Conservation (phyloP, 2,113 vertebrate genomes). For the Asarcornis scutulata region DNA sequence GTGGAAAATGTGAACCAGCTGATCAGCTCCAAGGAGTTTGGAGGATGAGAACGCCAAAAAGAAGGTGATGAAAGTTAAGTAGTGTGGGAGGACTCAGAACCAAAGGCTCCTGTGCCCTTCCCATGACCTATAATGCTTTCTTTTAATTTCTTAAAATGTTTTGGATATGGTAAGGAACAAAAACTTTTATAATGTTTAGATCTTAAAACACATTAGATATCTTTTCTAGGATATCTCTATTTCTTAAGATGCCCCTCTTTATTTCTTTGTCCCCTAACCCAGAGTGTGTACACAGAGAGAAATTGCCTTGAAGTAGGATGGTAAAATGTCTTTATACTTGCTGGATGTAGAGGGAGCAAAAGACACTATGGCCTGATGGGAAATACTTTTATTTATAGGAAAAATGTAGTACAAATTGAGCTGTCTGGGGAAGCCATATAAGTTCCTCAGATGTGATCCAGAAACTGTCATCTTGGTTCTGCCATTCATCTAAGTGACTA, state of each 20-base stretch:
- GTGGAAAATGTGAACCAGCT: too few species aligned
- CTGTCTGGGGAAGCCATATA: neutral
- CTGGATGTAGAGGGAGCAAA: neutral
- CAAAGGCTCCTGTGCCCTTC: neutral
- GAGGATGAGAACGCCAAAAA: neutral
- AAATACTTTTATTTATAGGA: neutral
- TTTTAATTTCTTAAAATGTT: neutral
- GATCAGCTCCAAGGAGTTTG: too few species aligned
- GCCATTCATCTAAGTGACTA: neutral
- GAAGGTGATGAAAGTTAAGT: neutral
- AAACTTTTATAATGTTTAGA: neutral
- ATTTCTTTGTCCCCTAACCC: neutral
- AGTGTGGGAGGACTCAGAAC: neutral
- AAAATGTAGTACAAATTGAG: accelerated
- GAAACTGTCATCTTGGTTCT: neutral
- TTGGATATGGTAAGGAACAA: neutral
- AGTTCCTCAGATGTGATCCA: neutral
- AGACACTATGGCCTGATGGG: neutral
- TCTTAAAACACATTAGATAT: neutral
- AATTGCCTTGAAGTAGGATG: neutral
- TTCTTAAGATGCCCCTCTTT: neutral
- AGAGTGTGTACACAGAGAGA: neutral
- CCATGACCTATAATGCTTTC: neutral
- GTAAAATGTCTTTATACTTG: neutral
- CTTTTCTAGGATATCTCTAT: neutral